Base-by-base conservation (phyloP, 2,797 vertebrate species). In the Podarcis lilfordi region DNA sequence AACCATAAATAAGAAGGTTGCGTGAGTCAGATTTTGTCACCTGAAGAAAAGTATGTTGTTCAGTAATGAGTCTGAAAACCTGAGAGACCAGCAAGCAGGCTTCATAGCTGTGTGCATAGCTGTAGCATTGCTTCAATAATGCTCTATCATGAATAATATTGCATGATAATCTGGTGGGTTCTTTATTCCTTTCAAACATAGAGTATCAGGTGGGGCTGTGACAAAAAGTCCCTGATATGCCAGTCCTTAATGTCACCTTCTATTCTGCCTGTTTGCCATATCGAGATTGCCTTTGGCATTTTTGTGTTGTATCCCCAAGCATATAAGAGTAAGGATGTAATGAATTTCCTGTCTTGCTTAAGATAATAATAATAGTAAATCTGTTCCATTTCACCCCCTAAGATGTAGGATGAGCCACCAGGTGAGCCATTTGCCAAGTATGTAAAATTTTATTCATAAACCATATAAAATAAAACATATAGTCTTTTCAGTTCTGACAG, bases 181-280 rank as follows among this genome's bases (percentile, higher is more conserved):
- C 66, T 93, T 90, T 40, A 87, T 35, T 86, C 25, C 13, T 89
- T 72, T 78, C 27, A 91, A 95, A 93, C 86, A 89, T 86, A 89
- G 92, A 79, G 35, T 94, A 50, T 80, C 90, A 83, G 75, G 91
- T 92, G 74, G 77, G 86, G 8, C 45, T 91, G 23, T 21, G 50
- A 93, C 80, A 85, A 92, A 93, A 80, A 32, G 86, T 85, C 40
- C 72, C 89, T 78, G 27, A 55, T 95, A 90, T 89, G 88, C 86
- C 82, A 91, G 74, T 83, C 10, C 78, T 89, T 88, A 15, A 94
- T 91, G 87, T 94, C 86, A 89, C 87, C 91, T 61, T 91, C 93
- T 91, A 84, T 72, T 92, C 86, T 85, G 90, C 86, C 89, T 94
- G 84, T n/a, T 91, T 90, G 89, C 89, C 78, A 68, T 68, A 91